Evolutionary conservation across 1,140 invertebrate species (phyloP).

Genomic region (Solen grandis): DNA sequence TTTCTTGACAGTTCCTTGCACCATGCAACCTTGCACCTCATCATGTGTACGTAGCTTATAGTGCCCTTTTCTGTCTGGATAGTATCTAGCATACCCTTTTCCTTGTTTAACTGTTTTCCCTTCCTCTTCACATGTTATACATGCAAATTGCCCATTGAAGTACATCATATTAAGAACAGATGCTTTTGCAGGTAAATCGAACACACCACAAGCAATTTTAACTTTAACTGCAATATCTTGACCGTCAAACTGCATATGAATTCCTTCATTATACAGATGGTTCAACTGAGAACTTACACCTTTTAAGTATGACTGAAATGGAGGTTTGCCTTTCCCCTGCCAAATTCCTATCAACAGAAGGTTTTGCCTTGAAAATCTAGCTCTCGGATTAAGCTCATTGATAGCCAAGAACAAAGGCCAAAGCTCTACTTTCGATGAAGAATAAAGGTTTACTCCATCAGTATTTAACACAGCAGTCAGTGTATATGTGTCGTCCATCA

Average conservation of each 20-base stretch:
- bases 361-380: conserved; percentile 38
- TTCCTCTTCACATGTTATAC: conserved; percentile 32
- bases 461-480: too few relatives aligned
- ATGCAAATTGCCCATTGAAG: conserved; percentile 24
- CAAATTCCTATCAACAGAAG: conserved; percentile 34
- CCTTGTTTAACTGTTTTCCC: conserved; percentile 29
- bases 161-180: conserved; percentile 1
- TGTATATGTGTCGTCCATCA: too few relatives aligned
- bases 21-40: too few relatives aligned
- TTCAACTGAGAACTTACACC: conserved; percentile 14
- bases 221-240: conserved; percentile 6
- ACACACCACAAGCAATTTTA: conserved; percentile 15
- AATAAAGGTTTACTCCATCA: conserved; percentile 40
- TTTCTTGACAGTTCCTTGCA: neutral
- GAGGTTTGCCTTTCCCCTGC: conserved; percentile 19
- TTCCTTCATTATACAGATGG: conserved; percentile 23
- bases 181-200: conserved; percentile 45
- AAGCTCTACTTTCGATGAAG: conserved; percentile 32
- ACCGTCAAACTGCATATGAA: neutral
- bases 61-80: too few relatives aligned
- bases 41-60: neutral
- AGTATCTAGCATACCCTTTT: conserved; percentile 24
- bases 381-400: conserved; percentile 21
- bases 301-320: conserved; percentile 9
- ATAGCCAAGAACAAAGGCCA: conserved; percentile 46